Conservation (phyloP, 64 coral and sea anemone genomes). For the Dendrophyllia cribrosa region DNA sequence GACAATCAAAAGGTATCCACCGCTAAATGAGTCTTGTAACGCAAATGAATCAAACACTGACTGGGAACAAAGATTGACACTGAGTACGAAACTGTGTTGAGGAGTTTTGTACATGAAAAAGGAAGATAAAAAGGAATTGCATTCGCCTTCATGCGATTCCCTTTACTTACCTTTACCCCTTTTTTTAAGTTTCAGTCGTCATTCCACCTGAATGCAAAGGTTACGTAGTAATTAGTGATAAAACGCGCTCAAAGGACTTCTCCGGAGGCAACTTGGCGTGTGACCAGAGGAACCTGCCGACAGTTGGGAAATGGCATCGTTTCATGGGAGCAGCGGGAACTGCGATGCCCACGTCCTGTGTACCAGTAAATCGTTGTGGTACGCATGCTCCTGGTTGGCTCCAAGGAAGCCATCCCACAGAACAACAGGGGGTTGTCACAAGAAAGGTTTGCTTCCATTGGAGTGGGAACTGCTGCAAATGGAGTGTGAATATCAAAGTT, state of each 20-base stretch:
- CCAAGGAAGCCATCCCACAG: neutral
- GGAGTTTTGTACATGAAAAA: too few species aligned
- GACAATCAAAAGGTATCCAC: too few species aligned
- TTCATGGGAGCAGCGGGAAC: constrained; percentile 19
- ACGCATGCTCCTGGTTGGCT: constrained; percentile 62
- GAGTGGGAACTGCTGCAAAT: neutral
- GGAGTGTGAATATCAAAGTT: constrained; percentile 25
- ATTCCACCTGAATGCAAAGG: constrained; percentile 42
- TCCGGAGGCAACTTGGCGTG: neutral
- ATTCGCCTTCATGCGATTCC: too few species aligned
- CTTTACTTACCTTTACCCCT: too few species aligned
- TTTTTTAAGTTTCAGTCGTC: neutral
- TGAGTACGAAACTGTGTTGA: too few species aligned
- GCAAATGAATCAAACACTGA: too few species aligned
- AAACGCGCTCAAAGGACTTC: neutral
- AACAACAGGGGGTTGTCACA: constrained; percentile 27
- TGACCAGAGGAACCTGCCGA: constrained; percentile 7
- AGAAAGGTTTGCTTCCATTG: constrained; percentile 34
- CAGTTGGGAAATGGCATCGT: constrained; percentile 4
- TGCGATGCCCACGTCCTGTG: constrained; percentile 5
- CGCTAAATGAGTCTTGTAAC: too few species aligned
- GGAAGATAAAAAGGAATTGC: too few species aligned
- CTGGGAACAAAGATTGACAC: too few species aligned
- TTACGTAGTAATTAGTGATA: neutral
- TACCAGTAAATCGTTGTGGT: constrained; percentile 14